These are phyloP conservation scores for Volucella zonaria DNA, from an alignment of 2,888 invertebrate species.

Conservation along the genomic window DNA sequence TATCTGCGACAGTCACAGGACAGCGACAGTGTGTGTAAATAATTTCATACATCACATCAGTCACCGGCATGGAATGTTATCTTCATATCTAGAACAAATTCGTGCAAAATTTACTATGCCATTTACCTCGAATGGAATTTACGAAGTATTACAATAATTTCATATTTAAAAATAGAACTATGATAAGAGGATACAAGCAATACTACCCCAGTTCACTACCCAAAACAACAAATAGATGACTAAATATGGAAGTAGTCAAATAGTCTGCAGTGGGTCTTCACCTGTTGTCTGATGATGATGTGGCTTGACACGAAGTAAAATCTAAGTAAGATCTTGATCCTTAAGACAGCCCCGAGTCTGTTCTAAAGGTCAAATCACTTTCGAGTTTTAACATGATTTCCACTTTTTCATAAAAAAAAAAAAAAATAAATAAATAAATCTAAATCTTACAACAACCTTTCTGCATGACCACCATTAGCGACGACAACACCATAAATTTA, in stretches of 20 bases:
- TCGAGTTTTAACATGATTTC: neutral
- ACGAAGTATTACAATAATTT: too few relatives aligned
- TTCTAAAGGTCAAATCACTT: too few relatives aligned
- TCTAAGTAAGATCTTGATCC: too few relatives aligned
- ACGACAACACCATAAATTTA: constrained; percentile 39
- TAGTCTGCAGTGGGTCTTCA: too few relatives aligned
- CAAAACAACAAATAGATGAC: too few relatives aligned
- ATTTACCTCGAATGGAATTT: constrained; percentile 39
- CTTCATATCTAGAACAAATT: constrained; percentile 56
- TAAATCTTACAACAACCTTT: constrained; percentile 36
- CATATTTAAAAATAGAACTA: too few relatives aligned
- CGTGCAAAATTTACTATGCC: constrained; percentile 49
- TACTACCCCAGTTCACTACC: too few relatives aligned
- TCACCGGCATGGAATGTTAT: constrained; percentile 66
- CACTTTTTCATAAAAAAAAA: neutral
- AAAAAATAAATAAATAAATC: constrained; percentile 1
- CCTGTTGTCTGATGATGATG: too few relatives aligned
- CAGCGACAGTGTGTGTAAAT: constrained; percentile 48
- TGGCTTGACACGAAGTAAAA: too few relatives aligned
- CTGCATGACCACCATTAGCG: constrained; percentile 38
- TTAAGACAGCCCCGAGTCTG: too few relatives aligned
- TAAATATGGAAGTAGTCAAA: too few relatives aligned
- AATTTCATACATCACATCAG: constrained; percentile 9
- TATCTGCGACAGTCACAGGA: constrained; percentile 16
- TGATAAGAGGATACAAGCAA: too few relatives aligned